phyloP scores from a whole-genome alignment of 1,140 invertebrate species.

The Papilio helenus region DNA sequence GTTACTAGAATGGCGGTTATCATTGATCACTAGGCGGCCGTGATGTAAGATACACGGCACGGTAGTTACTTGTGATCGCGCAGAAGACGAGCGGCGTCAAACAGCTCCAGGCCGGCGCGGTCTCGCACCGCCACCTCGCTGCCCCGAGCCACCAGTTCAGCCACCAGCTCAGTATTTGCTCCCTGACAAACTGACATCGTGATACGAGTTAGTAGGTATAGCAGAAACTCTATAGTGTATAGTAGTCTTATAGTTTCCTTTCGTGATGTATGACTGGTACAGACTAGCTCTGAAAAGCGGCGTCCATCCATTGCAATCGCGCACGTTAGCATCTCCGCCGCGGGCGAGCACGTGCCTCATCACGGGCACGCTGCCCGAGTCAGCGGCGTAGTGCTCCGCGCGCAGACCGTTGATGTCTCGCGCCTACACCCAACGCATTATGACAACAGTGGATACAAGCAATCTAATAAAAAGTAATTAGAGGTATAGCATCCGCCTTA shows the following conservation, averaged over 20 bases:
- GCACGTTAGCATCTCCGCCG: conserved; percentile 67
- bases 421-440: conserved; percentile 44
- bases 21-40: too few relatives aligned
- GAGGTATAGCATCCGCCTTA: too few relatives aligned
- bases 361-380: conserved; percentile 71
- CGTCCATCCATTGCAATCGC: conserved; percentile 81
- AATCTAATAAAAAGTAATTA: too few relatives aligned
- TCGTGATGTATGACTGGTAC: conserved; percentile 11
- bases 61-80: conserved; percentile 55
- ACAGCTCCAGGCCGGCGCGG: conserved; percentile 59
- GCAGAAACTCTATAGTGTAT: too few relatives aligned
- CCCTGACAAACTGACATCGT: conserved; percentile 63
- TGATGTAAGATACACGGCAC: too few relatives aligned
- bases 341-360: conserved; percentile 70
- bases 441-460: too few relatives aligned
- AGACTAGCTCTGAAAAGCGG: conserved; percentile 81
- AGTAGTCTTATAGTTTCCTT: too few relatives aligned
- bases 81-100: conserved; percentile 58
- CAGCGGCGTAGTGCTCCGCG: conserved; percentile 81
- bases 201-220: background rate
- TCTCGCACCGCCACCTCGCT: conserved; percentile 57
- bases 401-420: conserved; percentile 73
- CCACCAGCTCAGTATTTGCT: conserved; percentile 58
- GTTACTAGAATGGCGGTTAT: background rate
- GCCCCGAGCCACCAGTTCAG: conserved; percentile 62